phyloP scores from a whole-genome alignment of 2,888 invertebrate species.

The Thelaira solivaga region DNA sequence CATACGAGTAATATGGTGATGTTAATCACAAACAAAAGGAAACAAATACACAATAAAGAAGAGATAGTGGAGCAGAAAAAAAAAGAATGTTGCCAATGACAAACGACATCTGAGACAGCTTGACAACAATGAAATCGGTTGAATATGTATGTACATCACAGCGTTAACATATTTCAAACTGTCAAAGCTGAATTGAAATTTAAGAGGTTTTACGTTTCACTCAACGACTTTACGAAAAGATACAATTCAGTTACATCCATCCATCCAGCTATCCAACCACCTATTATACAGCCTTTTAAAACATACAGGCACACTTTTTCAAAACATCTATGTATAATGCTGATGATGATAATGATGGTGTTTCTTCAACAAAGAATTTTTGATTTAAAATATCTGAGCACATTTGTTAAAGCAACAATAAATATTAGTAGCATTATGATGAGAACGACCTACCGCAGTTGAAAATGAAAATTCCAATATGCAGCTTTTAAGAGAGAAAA shows the following conservation, averaged over 20 bases:
- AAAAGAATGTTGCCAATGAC: slow-evolving; percentile 52
- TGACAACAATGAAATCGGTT: slow-evolving; percentile 60
- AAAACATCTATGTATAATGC: slow-evolving; percentile 12
- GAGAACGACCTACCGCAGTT: slow-evolving; percentile 55
- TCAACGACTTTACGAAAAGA: slow-evolving; percentile 42
- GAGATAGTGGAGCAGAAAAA: background rate
- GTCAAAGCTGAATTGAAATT: slow-evolving; percentile 57
- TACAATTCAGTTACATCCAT: slow-evolving; percentile 7
- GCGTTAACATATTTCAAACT: slow-evolving; percentile 55
- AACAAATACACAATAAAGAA: background rate
- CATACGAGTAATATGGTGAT: background rate
- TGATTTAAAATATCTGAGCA: background rate
- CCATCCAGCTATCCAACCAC: background rate
- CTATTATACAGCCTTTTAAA: slow-evolving; percentile 6
- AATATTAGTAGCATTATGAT: slow-evolving; percentile 10
- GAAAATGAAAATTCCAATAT: background rate
- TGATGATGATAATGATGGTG: too few relatives aligned
- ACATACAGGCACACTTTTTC: slow-evolving; percentile 15
- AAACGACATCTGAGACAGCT: slow-evolving; percentile 61
- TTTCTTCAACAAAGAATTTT: background rate
- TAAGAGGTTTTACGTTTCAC: slow-evolving; percentile 56
- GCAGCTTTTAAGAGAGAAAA: too few relatives aligned
- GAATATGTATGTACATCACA: slow-evolving; percentile 61
- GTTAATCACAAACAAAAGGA: slow-evolving; percentile 19
- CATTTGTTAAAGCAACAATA: slow-evolving; percentile 11